phyloP scores from a whole-genome alignment of 2,888 invertebrate species.

The Pollenia amentaria region DNA sequence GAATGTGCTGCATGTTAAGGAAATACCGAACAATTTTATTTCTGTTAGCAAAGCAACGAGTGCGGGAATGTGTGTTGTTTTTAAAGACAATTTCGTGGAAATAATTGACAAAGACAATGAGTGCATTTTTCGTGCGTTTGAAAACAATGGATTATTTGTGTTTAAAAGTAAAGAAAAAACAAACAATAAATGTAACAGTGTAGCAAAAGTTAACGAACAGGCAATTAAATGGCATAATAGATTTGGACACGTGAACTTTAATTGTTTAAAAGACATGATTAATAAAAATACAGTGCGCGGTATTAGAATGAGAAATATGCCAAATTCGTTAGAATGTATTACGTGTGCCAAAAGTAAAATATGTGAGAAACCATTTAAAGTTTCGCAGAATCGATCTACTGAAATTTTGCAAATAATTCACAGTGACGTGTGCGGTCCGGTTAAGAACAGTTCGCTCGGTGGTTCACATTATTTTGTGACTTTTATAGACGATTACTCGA shows the following conservation, averaged over 20 bases:
- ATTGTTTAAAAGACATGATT: constrained; percentile 31
- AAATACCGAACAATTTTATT: constrained; percentile 42
- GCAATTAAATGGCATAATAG: constrained; percentile 47
- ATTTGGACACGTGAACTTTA: constrained; percentile 36
- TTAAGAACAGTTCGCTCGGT: constrained; percentile 30
- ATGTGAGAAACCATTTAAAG: constrained; percentile 33
- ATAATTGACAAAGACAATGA: constrained; percentile 21
- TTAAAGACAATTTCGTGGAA: constrained; percentile 29
- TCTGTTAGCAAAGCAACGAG: no score
- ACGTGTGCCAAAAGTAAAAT: constrained; percentile 60
- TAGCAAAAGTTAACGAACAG: background rate
- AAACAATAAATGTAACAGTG: constrained; percentile 22
- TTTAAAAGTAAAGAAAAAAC: constrained; percentile 6
- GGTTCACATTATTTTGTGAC: constrained; percentile 27
- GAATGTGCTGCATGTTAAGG: constrained; percentile 32
- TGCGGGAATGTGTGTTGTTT: no score
- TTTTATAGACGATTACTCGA: constrained; percentile 38
- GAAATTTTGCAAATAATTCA: constrained; percentile 38
- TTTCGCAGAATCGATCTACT: constrained; percentile 8
- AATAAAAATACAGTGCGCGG: constrained; percentile 43
- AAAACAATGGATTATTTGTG: constrained; percentile 21
- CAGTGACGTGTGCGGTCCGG: constrained; percentile 54
- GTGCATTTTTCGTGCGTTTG: constrained; percentile 17
- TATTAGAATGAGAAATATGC: constrained; percentile 14
- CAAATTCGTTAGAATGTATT: constrained; percentile 33